phyloP scores from a whole-genome alignment of 2,113 vertebrate species.

The Etheostoma spectabile region DNA sequence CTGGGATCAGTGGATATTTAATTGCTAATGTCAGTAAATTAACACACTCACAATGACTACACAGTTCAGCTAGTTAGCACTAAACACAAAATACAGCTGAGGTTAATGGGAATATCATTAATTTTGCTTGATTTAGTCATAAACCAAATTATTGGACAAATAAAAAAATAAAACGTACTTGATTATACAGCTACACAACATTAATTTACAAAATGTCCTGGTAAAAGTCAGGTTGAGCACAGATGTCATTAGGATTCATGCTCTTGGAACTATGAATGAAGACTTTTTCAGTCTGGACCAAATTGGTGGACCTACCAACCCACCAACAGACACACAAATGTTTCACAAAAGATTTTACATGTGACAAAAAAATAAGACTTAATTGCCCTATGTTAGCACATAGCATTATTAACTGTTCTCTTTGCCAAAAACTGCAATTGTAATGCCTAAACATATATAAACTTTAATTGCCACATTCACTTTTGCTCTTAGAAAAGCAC shows the following conservation, averaged over 20 bases:
- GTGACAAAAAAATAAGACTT: conserved; percentile 9
- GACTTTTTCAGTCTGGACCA: neutral
- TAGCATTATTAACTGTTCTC: conserved; percentile 13
- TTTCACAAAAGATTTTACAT: conserved; percentile 11
- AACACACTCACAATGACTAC: neutral
- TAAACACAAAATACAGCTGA: neutral
- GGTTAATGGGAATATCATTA: neutral
- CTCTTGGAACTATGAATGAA: neutral
- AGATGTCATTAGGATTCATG: neutral
- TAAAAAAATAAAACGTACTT: too few species aligned
- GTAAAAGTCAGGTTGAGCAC: neutral
- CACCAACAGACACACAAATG: neutral
- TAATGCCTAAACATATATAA: conserved; percentile 30
- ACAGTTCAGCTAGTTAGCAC: neutral
- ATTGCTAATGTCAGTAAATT: neutral
- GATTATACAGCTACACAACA: too few species aligned
- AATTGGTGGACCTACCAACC: neutral
- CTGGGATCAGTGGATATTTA: neutral
- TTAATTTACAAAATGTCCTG: too few species aligned
- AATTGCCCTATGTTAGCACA: conserved; percentile 11
- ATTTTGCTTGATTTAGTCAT: neutral
- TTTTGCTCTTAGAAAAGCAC: conserved; percentile 32
- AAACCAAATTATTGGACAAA: neutral
- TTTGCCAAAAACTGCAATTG: neutral
- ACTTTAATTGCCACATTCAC: conserved; percentile 28